Evolutionary conservation across 2,797 vertebrate species (phyloP).

Genomic region (Pantherophis vulpinus): DNA sequence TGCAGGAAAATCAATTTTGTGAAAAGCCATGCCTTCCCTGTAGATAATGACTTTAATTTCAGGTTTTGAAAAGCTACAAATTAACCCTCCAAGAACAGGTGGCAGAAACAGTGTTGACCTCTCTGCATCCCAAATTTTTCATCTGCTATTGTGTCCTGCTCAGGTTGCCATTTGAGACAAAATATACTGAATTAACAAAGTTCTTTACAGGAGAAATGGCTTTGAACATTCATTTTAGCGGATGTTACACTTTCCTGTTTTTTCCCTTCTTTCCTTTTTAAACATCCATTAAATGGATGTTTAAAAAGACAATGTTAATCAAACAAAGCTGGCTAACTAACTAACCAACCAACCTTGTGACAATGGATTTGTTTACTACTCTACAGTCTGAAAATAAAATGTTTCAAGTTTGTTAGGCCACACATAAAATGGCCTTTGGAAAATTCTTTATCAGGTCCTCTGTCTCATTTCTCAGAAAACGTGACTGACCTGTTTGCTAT

Average conservation of each 20-base stretch:
- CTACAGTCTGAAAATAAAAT: slow-evolving; percentile 1
- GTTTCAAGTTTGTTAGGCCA: not conserved
- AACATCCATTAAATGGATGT: not conserved
- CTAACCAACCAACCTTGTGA: not conserved
- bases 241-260: slow-evolving; percentile 11
- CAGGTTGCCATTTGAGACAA: not conserved
- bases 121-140: not conserved
- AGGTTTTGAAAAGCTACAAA: not conserved
- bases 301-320: slow-evolving; percentile 7
- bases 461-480: not conserved
- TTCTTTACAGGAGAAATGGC: not conserved
- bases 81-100: not conserved
- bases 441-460: slow-evolving; percentile 1
- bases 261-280: not conserved
- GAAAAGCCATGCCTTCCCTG: not conserved
- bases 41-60: not conserved
- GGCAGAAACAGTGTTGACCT: not conserved
- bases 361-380: not conserved
- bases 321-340: not conserved
- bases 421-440: not conserved
- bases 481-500: not conserved
- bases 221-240: not conserved
- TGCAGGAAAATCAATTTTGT: not conserved
- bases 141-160: not conserved
- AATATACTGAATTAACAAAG: not conserved